phyloP scores from a whole-genome alignment of 2,888 invertebrate species.

The Cancer borealis region DNA sequence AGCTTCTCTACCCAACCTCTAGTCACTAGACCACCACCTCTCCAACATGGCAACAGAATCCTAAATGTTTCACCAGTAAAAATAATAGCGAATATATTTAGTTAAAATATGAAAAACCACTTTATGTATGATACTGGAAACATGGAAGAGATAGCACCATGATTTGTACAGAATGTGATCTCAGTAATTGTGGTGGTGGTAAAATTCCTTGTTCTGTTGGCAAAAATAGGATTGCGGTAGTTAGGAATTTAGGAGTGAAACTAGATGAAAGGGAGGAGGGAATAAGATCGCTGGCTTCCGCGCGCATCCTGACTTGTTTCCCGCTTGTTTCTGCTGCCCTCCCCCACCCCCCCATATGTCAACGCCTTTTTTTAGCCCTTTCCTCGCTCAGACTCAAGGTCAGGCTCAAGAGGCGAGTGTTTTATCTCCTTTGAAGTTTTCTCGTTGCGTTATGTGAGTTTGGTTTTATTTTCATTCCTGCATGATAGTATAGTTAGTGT shows the following conservation, averaged over 20 bases:
- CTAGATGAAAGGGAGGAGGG: background rate
- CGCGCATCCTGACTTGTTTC: slow-evolving; percentile 20
- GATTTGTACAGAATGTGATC: too few species aligned
- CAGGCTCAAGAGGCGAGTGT: background rate
- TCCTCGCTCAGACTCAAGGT: background rate
- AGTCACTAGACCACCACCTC: too few species aligned
- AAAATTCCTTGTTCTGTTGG: too few species aligned
- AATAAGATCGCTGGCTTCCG: background rate
- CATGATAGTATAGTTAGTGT: background rate
- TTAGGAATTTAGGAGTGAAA: background rate
- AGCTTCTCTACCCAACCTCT: too few species aligned
- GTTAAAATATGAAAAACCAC: too few species aligned
- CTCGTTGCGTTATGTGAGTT: background rate
- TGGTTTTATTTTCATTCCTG: slow-evolving; percentile 21
- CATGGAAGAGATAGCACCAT: too few species aligned
- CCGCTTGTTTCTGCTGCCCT: background rate
- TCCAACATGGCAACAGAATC: too few species aligned
- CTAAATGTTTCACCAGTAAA: too few species aligned
- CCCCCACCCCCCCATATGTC: background rate
- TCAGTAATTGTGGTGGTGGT: too few species aligned
- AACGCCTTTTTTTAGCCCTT: background rate
- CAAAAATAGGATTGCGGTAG: background rate
- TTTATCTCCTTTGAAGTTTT: background rate
- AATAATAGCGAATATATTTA: too few species aligned
- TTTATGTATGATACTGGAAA: too few species aligned